Evolutionary conservation across 2,888 invertebrate species (phyloP).

Genomic region (Trichogramma evanescens): DNA sequence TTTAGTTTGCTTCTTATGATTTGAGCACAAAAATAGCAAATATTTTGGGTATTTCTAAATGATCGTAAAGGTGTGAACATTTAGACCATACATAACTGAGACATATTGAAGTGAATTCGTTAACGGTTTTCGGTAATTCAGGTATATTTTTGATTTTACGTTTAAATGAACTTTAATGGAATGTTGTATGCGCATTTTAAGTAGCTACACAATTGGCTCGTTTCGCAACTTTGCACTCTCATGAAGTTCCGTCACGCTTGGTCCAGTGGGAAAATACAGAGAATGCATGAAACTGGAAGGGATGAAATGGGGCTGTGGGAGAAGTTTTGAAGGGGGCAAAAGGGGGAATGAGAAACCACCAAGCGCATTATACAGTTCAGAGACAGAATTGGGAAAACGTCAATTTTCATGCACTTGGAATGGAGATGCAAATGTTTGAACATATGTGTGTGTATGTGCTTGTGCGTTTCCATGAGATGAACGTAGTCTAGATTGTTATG

Average conservation of each 20-base stretch:
- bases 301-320: too few species aligned
- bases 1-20: too few species aligned
- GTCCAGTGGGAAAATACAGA: too few species aligned
- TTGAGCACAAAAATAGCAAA: too few species aligned
- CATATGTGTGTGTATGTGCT: neutral
- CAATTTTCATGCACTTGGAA: slow-evolving; percentile 15
- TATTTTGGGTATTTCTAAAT: too few species aligned
- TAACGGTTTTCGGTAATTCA: too few species aligned
- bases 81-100: too few species aligned
- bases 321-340: too few species aligned
- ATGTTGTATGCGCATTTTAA: slow-evolving; percentile 10
- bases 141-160: neutral
- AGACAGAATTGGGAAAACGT: slow-evolving; percentile 1
- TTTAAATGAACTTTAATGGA: neutral
- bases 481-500: too few species aligned
- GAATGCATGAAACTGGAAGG: too few species aligned
- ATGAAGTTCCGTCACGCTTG: slow-evolving; percentile 1
- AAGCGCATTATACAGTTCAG: slow-evolving; percentile 1
- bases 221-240: neutral
- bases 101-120: too few species aligned
- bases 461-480: neutral
- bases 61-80: too few species aligned
- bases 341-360: neutral
- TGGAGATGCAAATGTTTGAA: slow-evolving; percentile 13
- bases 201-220: neutral